Conservation (phyloP, 2,113 vertebrate genomes). For the Sminthopsis crassicaudata region DNA sequence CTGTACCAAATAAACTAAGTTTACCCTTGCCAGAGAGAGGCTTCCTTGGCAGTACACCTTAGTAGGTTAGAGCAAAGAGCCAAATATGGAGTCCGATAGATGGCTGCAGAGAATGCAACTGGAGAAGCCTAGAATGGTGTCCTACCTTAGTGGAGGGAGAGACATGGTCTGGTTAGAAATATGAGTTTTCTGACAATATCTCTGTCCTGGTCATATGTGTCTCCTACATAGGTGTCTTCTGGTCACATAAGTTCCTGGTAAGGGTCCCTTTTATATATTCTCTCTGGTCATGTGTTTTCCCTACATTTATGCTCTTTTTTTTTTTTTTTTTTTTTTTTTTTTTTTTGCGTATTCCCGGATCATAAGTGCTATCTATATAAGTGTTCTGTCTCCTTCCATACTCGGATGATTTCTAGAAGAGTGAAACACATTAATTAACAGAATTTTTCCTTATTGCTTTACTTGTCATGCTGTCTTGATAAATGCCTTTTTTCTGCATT, state of each 20-base stretch:
- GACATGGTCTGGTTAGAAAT: not conserved
- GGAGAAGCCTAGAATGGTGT: not conserved
- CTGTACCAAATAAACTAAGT: not conserved
- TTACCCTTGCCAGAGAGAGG: not conserved
- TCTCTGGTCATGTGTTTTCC: not conserved
- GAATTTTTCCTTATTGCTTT: not conserved
- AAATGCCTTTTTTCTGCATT: not conserved
- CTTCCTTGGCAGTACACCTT: not conserved
- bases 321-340: not conserved
- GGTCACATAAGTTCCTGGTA: not conserved
- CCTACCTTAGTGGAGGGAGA: not conserved
- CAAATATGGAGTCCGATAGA: not conserved
- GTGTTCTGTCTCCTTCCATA: not conserved
- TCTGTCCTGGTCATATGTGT: not conserved
- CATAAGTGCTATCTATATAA: not conserved
- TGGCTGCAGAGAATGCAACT: not conserved
- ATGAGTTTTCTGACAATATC: not conserved
- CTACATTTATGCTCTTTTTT: not conserved
- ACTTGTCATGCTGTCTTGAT: not conserved
- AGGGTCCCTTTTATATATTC: not conserved
- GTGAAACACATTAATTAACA: no score
- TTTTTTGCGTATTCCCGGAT: not conserved
- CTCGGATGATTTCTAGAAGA: not conserved
- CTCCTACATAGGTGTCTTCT: not conserved
- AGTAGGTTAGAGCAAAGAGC: not conserved